Conservation (phyloP, 2,113 vertebrate species). For the Rana temporaria region DNA sequence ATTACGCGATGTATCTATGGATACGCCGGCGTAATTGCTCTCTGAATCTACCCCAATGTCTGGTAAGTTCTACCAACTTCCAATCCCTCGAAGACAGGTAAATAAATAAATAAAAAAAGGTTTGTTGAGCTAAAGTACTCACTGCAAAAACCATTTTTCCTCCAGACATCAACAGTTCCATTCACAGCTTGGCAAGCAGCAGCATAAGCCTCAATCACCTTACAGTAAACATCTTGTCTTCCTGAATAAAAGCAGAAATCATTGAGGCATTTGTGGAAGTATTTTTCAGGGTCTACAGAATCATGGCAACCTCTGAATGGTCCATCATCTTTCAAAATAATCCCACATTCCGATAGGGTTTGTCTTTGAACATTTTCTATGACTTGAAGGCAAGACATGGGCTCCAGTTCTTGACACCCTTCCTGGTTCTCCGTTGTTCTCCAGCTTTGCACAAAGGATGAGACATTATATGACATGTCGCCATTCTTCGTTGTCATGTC, state of each 20-base stretch:
- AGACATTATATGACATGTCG: background rate
- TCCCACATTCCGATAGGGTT: slow-evolving; percentile 55
- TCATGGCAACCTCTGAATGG: slow-evolving; percentile 64
- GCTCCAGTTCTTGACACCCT: slow-evolving; percentile 65
- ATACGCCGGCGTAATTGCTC: too few species aligned
- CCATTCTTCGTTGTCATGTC: slow-evolving; percentile 63
- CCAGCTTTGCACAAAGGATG: slow-evolving; percentile 70
- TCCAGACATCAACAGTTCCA: slow-evolving; percentile 59
- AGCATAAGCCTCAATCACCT: slow-evolving; percentile 60
- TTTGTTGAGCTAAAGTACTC: slow-evolving; percentile 50
- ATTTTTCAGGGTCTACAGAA: slow-evolving; percentile 55
- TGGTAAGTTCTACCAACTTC: too few species aligned
- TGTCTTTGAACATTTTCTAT: slow-evolving; percentile 14
- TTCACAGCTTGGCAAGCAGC: slow-evolving; percentile 61
- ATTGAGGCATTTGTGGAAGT: slow-evolving; percentile 63
- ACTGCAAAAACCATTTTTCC: slow-evolving; percentile 63
- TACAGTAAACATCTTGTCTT: slow-evolving; percentile 61
- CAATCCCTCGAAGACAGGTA: too few species aligned
- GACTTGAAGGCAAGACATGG: slow-evolving; percentile 43
- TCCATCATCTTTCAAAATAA: slow-evolving; percentile 56
- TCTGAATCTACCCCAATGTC: too few species aligned
- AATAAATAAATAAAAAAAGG: background rate
- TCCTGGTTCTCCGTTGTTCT: slow-evolving; percentile 60
- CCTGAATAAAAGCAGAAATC: slow-evolving; percentile 65
- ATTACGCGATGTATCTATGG: too few species aligned